Evolutionary conservation across 2,888 invertebrate species (phyloP).

Genomic region (Drosophila colorata): DNA sequence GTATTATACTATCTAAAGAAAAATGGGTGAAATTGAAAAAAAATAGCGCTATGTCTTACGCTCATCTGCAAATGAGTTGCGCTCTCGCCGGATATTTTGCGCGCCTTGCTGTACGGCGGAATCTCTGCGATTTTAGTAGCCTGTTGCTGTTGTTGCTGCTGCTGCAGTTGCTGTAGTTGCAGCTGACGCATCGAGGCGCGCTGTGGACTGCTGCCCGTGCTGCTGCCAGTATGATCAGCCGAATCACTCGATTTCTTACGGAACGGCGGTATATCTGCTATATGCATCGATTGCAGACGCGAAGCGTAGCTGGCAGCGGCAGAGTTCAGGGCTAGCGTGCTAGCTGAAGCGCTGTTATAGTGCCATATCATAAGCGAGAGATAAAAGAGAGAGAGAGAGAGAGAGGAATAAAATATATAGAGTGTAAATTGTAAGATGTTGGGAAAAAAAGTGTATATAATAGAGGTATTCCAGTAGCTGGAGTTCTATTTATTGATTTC

Average conservation of each 20-base stretch:
- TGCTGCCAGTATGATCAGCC: conserved; percentile 82
- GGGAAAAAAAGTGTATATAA: not conserved
- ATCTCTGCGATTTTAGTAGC: conserved; percentile 85
- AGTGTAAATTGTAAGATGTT: conserved; percentile 10
- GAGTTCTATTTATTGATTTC: not conserved
- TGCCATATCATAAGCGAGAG: conserved; percentile 43
- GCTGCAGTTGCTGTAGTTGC: conserved; percentile 49
- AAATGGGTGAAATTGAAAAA: not conserved
- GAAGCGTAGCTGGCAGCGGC: conserved; percentile 60
- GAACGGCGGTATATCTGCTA: conserved; percentile 85
- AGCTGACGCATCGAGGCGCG: conserved; percentile 62
- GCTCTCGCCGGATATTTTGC: conserved; percentile 87
- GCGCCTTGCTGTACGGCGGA: conserved; percentile 87
- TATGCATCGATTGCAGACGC: conserved; percentile 83
- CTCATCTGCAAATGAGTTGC: conserved; percentile 83
- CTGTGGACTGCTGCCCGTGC: conserved; percentile 83
- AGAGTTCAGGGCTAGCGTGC: conserved; percentile 79
- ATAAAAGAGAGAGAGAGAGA: conserved; percentile 26
- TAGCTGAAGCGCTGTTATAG: conserved; percentile 81
- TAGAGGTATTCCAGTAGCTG: conserved; percentile 13
- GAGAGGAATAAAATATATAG: not conserved
- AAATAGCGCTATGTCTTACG: conserved; percentile 72
- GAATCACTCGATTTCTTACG: conserved; percentile 84
- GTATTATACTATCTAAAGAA: not conserved
- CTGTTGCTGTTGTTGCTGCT: conserved; percentile 59